Percentiles rank a stretch among this genome's conserved stretches.
Evolutionary conservation across 1,140 invertebrate species (phyloP).

Genomic region (Spodoptera frugiperda): DNA sequence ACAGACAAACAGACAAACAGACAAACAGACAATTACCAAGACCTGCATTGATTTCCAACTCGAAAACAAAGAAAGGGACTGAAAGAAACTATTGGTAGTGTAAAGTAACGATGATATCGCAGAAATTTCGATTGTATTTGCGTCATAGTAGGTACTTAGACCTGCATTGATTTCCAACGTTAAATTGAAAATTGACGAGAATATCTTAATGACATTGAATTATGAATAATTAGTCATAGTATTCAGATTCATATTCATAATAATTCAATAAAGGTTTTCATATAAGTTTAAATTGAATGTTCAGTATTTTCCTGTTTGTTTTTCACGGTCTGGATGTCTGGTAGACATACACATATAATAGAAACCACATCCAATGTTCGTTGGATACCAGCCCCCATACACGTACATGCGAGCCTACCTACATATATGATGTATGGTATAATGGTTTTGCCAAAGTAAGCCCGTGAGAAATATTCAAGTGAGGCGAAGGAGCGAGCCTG

Average conservation of each 20-base stretch:
- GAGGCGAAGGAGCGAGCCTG: slow-evolving; percentile 73
- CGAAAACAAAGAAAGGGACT: background rate
- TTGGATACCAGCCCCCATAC: slow-evolving; percentile 31
- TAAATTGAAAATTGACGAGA: too few species aligned
- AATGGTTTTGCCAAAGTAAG: slow-evolving; percentile 82
- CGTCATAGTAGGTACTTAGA: background rate
- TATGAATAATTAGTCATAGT: too few species aligned
- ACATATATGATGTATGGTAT: slow-evolving; percentile 55
- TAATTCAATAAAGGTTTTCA: too few species aligned
- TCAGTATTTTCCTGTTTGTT: slow-evolving; percentile 34
- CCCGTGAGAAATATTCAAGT: slow-evolving; percentile 86
- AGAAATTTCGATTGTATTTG: background rate
- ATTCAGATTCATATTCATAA: too few species aligned
- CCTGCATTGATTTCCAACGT: too few species aligned
- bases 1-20: too few species aligned
- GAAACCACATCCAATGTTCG: slow-evolving; percentile 12
- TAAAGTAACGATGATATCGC: slow-evolving; percentile 20
- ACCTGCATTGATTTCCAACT: too few species aligned
- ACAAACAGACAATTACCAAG: too few species aligned
- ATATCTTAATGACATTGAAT: too few species aligned
- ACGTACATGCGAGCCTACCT: background rate
- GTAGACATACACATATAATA: slow-evolving; percentile 9
- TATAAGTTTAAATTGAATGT: background rate
- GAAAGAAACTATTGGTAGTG: background rate
- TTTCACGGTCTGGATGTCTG: background rate